Percentiles rank a stretch among this genome's conserved stretches.
Conservation (phyloP, 2,113 vertebrate species). For the Heterocephalus glaber region DNA sequence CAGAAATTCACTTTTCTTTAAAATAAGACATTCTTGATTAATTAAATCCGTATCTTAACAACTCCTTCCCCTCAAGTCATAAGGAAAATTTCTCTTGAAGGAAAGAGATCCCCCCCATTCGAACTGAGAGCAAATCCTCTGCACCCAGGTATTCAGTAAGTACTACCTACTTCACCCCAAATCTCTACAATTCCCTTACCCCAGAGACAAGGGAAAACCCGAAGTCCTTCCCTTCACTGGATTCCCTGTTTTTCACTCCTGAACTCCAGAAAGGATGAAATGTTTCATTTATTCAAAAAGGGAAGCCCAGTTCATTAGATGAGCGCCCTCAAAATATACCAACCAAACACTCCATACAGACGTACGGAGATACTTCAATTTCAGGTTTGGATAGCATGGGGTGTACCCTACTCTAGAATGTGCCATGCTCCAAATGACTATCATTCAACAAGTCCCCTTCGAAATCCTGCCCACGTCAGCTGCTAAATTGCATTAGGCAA, state of each 20-base stretch:
- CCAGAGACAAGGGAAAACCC: not conserved
- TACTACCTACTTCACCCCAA: not conserved
- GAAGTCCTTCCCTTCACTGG: not conserved
- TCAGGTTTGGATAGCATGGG: not conserved
- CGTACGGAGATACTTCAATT: not conserved
- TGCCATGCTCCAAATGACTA: not conserved
- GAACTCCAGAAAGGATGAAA: slow-evolving; percentile 23
- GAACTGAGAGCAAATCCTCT: not conserved
- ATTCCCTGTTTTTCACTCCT: not conserved
- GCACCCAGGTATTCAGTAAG: not conserved
- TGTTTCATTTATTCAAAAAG: slow-evolving; percentile 16
- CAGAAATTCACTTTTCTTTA: not conserved
- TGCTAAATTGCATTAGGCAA: not conserved
- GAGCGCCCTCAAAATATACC: not conserved
- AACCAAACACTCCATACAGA: not conserved
- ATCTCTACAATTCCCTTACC: not conserved
- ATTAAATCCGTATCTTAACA: slow-evolving; percentile 21
- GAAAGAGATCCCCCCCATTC: not conserved
- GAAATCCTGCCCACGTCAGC: not conserved
- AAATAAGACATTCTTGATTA: slow-evolving; percentile 22
- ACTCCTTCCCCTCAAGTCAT: not conserved
- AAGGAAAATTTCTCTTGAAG: not conserved
- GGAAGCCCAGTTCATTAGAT: not conserved
- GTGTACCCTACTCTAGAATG: not conserved
- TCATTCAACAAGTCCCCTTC: slow-evolving; percentile 73